Evolutionary conservation across 1,140 invertebrate species (phyloP).

Genomic region (Bicyclus anynana): DNA sequence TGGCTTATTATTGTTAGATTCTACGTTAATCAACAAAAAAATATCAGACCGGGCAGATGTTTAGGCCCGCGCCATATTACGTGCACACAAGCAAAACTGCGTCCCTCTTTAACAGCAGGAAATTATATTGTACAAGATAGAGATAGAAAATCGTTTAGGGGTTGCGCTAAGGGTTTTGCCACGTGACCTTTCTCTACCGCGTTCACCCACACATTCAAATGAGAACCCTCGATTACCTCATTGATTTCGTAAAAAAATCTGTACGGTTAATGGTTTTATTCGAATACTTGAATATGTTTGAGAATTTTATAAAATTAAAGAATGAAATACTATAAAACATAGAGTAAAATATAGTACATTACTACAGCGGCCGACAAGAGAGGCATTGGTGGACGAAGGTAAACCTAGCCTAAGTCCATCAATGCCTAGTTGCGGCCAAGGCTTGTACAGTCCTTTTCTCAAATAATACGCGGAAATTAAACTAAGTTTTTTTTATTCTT

Average conservation of each 20-base stretch:
- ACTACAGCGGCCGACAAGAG: too few species aligned
- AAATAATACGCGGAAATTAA: too few species aligned
- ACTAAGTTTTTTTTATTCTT: too few species aligned
- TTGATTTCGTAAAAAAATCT: conserved; percentile 61
- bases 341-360: too few species aligned
- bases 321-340: too few species aligned
- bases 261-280: conserved; percentile 41
- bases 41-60: conserved; percentile 66
- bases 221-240: conserved; percentile 61
- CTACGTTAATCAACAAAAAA: conserved; percentile 54
- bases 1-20: conserved; percentile 13
- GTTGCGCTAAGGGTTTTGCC: conserved; percentile 58
- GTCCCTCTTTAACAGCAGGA: conserved; percentile 27
- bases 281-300: conserved; percentile 5
- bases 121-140: conserved; percentile 25
- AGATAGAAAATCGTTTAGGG: conserved; percentile 51
- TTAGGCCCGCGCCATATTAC: conserved; percentile 48
- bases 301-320: too few species aligned
- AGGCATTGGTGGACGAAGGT: too few species aligned
- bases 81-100: conserved; percentile 31
- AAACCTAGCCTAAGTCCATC: too few species aligned
- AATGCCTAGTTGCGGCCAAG: too few species aligned
- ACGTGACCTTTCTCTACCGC: conserved; percentile 48
- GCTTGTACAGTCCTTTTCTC: too few species aligned
- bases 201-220: conserved; percentile 38